Evolutionary conservation across 2,888 invertebrate genomes (phyloP).

Genomic region (Nemapogon koenigi): DNA sequence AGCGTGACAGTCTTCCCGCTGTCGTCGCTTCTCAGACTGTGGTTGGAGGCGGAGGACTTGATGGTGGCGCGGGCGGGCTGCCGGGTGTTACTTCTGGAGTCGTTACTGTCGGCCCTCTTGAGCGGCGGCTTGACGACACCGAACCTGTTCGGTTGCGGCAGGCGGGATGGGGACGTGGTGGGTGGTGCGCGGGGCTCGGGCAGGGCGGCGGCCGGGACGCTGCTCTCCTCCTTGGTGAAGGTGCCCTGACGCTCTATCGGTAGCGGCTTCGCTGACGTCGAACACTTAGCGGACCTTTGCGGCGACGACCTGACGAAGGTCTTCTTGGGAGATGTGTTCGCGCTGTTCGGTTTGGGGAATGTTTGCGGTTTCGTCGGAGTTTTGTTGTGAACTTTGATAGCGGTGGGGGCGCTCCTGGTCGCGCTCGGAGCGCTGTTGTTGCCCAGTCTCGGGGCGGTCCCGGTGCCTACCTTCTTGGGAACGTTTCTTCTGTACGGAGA

Average conservation of each 20-base stretch:
- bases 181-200: conserved; percentile 31
- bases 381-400: conserved; percentile 25
- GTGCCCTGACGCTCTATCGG: conserved; percentile 86
- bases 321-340: conserved; percentile 46
- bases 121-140: conserved; percentile 26
- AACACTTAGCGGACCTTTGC: too few relatives aligned
- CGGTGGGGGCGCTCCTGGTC: conserved; percentile 13
- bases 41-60: conserved; percentile 59
- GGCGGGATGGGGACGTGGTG: conserved; percentile 50
- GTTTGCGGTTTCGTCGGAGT: conserved; percentile 25
- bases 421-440: not conserved
- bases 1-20: conserved; percentile 50
- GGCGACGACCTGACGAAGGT: conserved; percentile 34
- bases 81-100: conserved; percentile 22
- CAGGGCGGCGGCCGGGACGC: conserved; percentile 39
- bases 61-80: conserved; percentile 32
- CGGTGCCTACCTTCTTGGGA: conserved; percentile 22
- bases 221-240: conserved; percentile 85
- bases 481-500: conserved; percentile 59
- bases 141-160: conserved; percentile 34
- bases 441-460: not conserved
- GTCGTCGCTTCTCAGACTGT: conserved; percentile 62
- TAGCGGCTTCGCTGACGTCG: conserved; percentile 39
- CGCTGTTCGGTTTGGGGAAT: conserved; percentile 37
- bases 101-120: conserved; percentile 26